Base-by-base conservation (phyloP, 2,113 vertebrate species). In the Otus sunia region DNA sequence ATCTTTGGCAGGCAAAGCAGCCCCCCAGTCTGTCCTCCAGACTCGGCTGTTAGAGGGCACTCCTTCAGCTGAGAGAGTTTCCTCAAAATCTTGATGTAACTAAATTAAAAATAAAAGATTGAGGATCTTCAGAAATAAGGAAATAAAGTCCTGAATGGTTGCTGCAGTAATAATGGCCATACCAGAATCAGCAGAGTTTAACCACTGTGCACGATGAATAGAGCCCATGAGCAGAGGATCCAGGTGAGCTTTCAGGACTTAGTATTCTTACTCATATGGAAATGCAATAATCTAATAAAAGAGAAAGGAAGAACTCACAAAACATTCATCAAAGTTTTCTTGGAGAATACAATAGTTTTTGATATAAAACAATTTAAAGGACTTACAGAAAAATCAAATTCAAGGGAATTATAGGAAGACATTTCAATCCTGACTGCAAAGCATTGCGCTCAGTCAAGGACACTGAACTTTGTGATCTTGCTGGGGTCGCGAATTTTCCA, bases 391-490 rank as follows among this genome's bases (percentile, higher is more conserved):
- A 32, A 79, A 71, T 14, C 2, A 73, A 80, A 83, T 77, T 67
- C 41, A 43, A 60, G 55, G n/a, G 27, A 86, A 84, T 63, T 84
- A 3, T 0, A 77, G 25, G 37, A 75, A 92, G 91, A 76, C 36
- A 16, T 91, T 95, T 78, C 74, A 58, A 64, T 92, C 60, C 45
- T 55, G 43, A 56, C 86, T 64, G 69, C 62, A 23, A 88, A 93
- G 62, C 17, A 60, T 30, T 45, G 49, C 58, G 12, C 77, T 94
- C 55, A 14, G 66, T 82, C 30, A 72, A 92, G 89, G 87, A 94
- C 84, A 82, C 72, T 95, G 95, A 96, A 94, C 95, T 97, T 81
- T 34, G 12, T 82, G 80, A 85, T 95, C 88, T 72, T 18, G 7
- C 60, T 4, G n/a, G 92, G 88, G 87, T 95, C 45, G 1, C 0